Conservation (phyloP, 2,888 invertebrate genomes). For the Eupithecia insigniata region DNA sequence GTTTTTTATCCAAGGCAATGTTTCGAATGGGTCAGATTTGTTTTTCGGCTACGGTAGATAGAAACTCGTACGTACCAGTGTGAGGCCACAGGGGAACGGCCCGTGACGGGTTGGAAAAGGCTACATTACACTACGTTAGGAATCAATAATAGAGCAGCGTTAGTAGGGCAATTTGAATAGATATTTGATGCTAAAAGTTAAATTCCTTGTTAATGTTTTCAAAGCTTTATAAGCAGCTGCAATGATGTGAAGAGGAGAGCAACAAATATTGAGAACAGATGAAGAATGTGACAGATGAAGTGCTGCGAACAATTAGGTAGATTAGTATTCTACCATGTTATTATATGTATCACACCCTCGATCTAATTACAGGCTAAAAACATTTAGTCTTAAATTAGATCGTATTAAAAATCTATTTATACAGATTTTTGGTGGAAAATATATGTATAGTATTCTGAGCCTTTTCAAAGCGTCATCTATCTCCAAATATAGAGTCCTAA, state of each 20-base stretch:
- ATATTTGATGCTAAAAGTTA: conserved; percentile 1
- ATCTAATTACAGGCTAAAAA: background rate
- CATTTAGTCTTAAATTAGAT: too few relatives aligned
- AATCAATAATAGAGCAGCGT: conserved; percentile 39
- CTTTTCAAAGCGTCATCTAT: background rate
- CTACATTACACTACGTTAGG: background rate
- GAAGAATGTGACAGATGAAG: too few relatives aligned
- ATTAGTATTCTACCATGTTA: too few relatives aligned
- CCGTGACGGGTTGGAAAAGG: background rate
- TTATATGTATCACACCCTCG: too few relatives aligned
- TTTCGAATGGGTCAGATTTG: background rate
- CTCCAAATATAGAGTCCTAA: background rate
- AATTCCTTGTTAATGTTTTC: background rate
- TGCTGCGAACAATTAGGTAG: too few relatives aligned
- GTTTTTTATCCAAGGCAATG: background rate
- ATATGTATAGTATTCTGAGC: too few relatives aligned
- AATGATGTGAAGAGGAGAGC: background rate
- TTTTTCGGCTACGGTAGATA: background rate
- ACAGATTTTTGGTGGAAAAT: background rate
- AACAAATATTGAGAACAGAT: background rate
- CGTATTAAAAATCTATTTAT: too few relatives aligned
- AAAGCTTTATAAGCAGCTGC: background rate
- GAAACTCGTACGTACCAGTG: background rate
- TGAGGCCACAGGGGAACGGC: conserved; percentile 7
- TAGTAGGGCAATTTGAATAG: conserved; percentile 45